phyloP scores from a whole-genome alignment of 2,797 vertebrate species.

The Oophaga sylvatica region DNA sequence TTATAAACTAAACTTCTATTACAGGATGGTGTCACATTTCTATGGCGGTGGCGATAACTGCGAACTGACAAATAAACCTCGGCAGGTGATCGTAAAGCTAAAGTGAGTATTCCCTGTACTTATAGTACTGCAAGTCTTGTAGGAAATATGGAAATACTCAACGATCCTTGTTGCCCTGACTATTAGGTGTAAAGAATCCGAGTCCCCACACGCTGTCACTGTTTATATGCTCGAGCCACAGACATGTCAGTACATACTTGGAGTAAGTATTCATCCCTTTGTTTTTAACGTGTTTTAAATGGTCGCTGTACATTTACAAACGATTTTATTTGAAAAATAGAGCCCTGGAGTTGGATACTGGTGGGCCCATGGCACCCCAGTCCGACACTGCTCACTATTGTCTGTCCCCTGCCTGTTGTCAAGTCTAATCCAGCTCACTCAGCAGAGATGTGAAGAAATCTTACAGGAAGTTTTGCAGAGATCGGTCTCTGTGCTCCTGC shows the following conservation, averaged over 20 bases:
- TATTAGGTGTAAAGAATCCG: conserved; percentile 93
- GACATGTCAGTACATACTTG: conserved; percentile 96
- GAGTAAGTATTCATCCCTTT: conserved; percentile 79
- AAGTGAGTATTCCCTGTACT: conserved; percentile 83
- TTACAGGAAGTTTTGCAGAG: no score
- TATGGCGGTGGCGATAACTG: conserved; percentile 95
- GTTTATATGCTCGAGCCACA: conserved; percentile 98
- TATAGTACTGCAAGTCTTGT: background rate
- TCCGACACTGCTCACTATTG: no score
- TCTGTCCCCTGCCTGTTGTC: no score
- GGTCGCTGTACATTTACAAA: no score
- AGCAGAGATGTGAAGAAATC: no score
- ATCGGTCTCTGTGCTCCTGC: no score
- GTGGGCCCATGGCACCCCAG: no score
- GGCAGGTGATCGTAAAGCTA: conserved; percentile 96
- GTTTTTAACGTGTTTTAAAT: background rate
- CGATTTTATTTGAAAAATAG: no score
- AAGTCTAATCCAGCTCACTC: no score
- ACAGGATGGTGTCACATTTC: conserved; percentile 94
- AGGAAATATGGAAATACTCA: background rate
- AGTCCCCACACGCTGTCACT: conserved; percentile 96
- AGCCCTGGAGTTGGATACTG: no score
- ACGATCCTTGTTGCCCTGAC: background rate
- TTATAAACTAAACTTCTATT: conserved; percentile 29
- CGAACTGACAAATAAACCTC: conserved; percentile 92